phyloP scores from a whole-genome alignment of 2,113 vertebrate species.

The Rutilus rutilus region DNA sequence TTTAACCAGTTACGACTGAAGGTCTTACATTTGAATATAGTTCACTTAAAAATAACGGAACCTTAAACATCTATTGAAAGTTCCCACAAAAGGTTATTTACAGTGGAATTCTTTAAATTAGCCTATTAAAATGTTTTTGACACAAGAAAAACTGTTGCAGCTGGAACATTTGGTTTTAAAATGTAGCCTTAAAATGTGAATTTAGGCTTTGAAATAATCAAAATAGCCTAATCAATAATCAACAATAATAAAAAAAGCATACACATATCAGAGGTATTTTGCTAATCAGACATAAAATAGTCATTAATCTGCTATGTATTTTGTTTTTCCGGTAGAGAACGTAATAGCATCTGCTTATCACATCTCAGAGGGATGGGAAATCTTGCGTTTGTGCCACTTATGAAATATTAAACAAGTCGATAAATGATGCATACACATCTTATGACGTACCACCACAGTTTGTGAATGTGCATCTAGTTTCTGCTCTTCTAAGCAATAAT shows the following conservation, averaged over 20 bases:
- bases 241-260: background rate
- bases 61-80: too few species aligned
- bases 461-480: background rate
- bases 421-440: constrained; percentile 9
- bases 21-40: too few species aligned
- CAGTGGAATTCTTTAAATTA: too few species aligned
- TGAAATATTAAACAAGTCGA: constrained; percentile 23
- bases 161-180: background rate
- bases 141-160: background rate
- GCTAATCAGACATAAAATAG: background rate
- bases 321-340: background rate
- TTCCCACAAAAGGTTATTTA: too few species aligned
- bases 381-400: background rate
- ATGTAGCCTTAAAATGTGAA: background rate
- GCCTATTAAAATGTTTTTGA: too few species aligned
- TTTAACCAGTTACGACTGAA: background rate
- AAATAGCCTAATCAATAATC: too few species aligned
- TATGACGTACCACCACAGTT: background rate
- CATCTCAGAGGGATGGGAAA: background rate
- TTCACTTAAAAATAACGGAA: too few species aligned
- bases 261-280: background rate
- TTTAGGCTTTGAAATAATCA: background rate
- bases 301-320: background rate
- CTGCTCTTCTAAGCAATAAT: background rate
- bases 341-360: background rate